These are phyloP conservation scores for Microtus oregoni DNA, from an alignment of 2,113 vertebrate genomes.

Conservation along the genomic window DNA sequence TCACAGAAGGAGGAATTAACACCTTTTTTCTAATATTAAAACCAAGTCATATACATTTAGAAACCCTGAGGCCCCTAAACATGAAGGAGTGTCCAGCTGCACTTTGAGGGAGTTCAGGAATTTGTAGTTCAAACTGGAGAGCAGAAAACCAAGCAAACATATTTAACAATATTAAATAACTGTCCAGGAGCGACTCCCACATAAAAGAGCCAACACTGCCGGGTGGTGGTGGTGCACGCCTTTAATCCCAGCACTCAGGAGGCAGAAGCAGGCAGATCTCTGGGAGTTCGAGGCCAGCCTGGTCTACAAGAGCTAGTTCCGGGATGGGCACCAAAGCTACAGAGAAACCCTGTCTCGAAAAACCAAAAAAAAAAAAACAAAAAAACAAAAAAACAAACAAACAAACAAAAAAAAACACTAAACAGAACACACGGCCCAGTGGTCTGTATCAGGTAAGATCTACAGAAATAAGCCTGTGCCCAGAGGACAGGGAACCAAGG, in stretches of 20 bases:
- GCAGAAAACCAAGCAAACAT: background rate
- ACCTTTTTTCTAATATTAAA: slow-evolving; percentile 12
- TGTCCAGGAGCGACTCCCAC: background rate
- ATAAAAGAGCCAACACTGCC: background rate
- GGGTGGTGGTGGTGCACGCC: no score
- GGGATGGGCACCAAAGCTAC: no score
- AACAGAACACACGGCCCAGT: background rate
- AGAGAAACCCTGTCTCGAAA: no score
- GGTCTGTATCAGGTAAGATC: background rate
- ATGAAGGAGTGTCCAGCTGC: background rate
- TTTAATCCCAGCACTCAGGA: no score
- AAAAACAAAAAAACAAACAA: no score
- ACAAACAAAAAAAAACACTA: background rate
- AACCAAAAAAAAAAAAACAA: no score
- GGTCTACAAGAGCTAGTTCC: no score
- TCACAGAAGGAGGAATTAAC: slow-evolving; percentile 15
- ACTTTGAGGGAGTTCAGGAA: background rate
- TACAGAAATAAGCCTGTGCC: background rate
- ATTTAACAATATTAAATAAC: slow-evolving; percentile 24
- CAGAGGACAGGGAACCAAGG: background rate
- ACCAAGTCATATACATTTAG: background rate
- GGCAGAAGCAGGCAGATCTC: no score
- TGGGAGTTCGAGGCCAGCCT: no score
- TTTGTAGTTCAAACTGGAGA: slow-evolving; percentile 5
- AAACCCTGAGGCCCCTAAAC: background rate